A percentile compares a stretch with the other conserved stretches of the same genome.
Conservation (phyloP, 2,888 invertebrate genomes). For the Volucella zonaria region DNA sequence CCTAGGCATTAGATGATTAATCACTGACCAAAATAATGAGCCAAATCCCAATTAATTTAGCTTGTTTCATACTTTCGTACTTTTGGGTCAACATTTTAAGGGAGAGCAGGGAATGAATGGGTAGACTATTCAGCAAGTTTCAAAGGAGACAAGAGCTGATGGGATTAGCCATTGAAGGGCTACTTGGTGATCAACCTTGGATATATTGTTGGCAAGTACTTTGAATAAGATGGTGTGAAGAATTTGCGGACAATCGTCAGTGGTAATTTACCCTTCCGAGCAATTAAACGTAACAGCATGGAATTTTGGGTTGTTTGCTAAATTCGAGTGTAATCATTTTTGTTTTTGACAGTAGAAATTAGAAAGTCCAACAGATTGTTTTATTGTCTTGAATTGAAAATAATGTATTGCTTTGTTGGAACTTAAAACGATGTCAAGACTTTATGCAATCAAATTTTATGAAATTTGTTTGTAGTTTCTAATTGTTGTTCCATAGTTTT, state of each 20-base stretch:
- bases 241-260: slow-evolving; percentile 38
- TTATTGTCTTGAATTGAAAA: not conserved
- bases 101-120: not conserved
- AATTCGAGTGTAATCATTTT: slow-evolving; percentile 9
- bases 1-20: slow-evolving; percentile 51
- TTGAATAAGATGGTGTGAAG: slow-evolving; percentile 22
- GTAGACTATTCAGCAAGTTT: slow-evolving; percentile 38
- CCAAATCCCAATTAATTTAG: slow-evolving; percentile 61
- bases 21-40: slow-evolving; percentile 57
- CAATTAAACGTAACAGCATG: slow-evolving; percentile 37
- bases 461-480: too few species aligned
- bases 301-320: not conserved
- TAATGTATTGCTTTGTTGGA: too few species aligned
- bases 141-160: slow-evolving; percentile 46
- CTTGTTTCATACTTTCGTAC: slow-evolving; percentile 34
- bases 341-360: slow-evolving; percentile 6
- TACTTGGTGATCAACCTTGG: slow-evolving; percentile 49
- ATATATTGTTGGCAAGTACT: slow-evolving; percentile 22
- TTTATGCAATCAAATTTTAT: too few species aligned
- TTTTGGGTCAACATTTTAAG: slow-evolving; percentile 44
- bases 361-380: not conserved
- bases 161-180: slow-evolving; percentile 29
- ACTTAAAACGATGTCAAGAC: too few species aligned
- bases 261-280: slow-evolving; percentile 51
- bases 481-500: too few species aligned